Percentiles rank a stretch among this genome's conserved stretches.
Evolutionary conservation across 2,113 vertebrate genomes (phyloP).

Genomic region (Leucoraja erinaceus): DNA sequence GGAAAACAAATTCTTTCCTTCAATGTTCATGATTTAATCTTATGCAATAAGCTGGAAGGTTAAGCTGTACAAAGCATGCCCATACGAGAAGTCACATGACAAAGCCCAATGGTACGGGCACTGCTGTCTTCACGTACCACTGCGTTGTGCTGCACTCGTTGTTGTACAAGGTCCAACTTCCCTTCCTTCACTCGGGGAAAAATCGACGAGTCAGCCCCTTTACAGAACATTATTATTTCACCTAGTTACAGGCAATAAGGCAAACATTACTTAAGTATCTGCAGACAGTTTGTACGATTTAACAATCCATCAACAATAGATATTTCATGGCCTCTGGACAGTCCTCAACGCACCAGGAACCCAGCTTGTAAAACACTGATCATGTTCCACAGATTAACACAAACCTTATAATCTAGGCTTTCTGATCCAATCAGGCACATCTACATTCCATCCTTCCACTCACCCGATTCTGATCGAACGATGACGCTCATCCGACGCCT

Average conservation of each 20-base stretch:
- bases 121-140: conserved; percentile 68
- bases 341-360: neutral
- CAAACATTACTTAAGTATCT: conserved; percentile 40
- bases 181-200: conserved; percentile 85
- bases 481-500: conserved; percentile 93
- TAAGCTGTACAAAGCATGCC: neutral
- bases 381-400: neutral
- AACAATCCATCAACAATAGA: neutral
- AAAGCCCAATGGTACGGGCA: neutral
- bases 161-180: conserved; percentile 79
- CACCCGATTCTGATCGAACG: conserved; percentile 73
- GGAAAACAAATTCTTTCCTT: neutral
- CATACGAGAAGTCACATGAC: neutral
- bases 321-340: neutral
- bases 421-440: neutral
- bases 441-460: neutral
- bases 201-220: conserved; percentile 94
- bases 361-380: neutral
- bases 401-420: neutral
- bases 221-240: conserved; percentile 86
- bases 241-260: conserved; percentile 53
- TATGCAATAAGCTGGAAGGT: neutral
- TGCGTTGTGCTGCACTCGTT: conserved; percentile 86
- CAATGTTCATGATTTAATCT: neutral
- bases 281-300: neutral